A percentile compares a stretch with the other conserved stretches of the same genome.
These are phyloP conservation scores for Lindbergichthys nudifrons DNA, from an alignment of 2,797 vertebrate species.

Conservation along the genomic window DNA sequence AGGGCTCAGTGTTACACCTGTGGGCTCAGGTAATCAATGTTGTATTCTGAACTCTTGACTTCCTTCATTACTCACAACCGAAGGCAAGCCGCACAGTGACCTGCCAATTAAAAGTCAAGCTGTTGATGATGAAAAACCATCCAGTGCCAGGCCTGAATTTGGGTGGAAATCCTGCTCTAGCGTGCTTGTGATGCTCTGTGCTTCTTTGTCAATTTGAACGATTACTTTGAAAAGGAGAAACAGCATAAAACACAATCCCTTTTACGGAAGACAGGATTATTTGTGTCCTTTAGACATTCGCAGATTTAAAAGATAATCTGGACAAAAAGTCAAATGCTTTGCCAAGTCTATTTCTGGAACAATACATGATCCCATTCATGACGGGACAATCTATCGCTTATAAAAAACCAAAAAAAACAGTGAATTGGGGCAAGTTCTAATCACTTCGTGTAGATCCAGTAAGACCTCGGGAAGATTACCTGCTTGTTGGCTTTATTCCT, in stretches of 20 bases:
- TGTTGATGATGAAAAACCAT: constrained; percentile 10
- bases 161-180: background rate
- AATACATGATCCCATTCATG: constrained; percentile 50
- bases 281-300: constrained; percentile 69
- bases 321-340: constrained; percentile 40
- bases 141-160: background rate
- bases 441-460: constrained; percentile 22
- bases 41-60: constrained; percentile 59
- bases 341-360: constrained; percentile 54
- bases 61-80: constrained; percentile 38
- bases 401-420: constrained; percentile 3
- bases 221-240: constrained; percentile 59
- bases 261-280: constrained; percentile 74
- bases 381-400: constrained; percentile 38
- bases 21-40: constrained; percentile 67
- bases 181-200: constrained; percentile 16
- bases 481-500: constrained; percentile 25
- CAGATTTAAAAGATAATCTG: constrained; percentile 66
- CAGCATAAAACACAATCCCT: constrained; percentile 46
- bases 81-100: constrained; percentile 16
- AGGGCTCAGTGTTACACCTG: constrained; percentile 70
- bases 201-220: constrained; percentile 59
- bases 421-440: constrained; percentile 26
- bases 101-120: constrained; percentile 45
- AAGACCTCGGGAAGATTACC: constrained; percentile 3